Percentiles rank a stretch among this genome's conserved stretches.
phyloP scores from a whole-genome alignment of 2,888 invertebrate genomes.

The Amphipoea oculea region DNA sequence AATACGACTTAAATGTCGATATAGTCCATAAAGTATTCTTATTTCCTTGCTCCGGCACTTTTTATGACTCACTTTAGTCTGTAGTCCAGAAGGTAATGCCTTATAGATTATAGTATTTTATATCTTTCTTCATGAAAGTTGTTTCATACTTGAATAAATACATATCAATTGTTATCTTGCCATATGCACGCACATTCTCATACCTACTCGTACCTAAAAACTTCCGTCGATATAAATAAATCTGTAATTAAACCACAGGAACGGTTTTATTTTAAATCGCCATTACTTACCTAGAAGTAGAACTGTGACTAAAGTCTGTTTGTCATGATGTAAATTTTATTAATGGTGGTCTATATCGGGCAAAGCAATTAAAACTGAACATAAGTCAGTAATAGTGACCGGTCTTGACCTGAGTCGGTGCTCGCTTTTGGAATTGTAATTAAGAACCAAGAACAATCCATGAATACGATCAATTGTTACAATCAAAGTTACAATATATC shows the following conservation, averaged over 20 bases:
- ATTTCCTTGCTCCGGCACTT: slow-evolving; percentile 42
- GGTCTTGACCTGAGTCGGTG: slow-evolving; percentile 65
- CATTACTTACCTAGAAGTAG: slow-evolving; percentile 49
- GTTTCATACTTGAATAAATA: not conserved
- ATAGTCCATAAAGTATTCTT: slow-evolving; percentile 32
- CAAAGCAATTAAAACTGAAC: slow-evolving; percentile 66
- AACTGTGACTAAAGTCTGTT: slow-evolving; percentile 65
- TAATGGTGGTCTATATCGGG: slow-evolving; percentile 62
- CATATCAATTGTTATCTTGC: not conserved
- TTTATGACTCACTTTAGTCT: slow-evolving; percentile 43
- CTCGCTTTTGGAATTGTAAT: slow-evolving; percentile 64
- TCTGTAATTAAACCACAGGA: slow-evolving; percentile 38
- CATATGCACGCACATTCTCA: not conserved
- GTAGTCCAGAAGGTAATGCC: slow-evolving; percentile 13
- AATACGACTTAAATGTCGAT: slow-evolving; percentile 32
- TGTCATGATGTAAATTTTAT: slow-evolving; percentile 63
- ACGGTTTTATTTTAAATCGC: slow-evolving; percentile 41
- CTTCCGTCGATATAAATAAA: slow-evolving; percentile 7
- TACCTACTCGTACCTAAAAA: not conserved
- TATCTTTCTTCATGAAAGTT: slow-evolving; percentile 27
- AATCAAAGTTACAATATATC: slow-evolving; percentile 31
- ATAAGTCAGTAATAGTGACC: slow-evolving; percentile 65
- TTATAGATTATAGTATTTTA: slow-evolving; percentile 29
- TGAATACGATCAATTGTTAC: slow-evolving; percentile 46
- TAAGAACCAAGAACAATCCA: slow-evolving; percentile 56